A percentile compares a stretch with the other conserved stretches of the same genome.
Conservation (phyloP, 2,113 vertebrate species). For the Syngnathus floridae region DNA sequence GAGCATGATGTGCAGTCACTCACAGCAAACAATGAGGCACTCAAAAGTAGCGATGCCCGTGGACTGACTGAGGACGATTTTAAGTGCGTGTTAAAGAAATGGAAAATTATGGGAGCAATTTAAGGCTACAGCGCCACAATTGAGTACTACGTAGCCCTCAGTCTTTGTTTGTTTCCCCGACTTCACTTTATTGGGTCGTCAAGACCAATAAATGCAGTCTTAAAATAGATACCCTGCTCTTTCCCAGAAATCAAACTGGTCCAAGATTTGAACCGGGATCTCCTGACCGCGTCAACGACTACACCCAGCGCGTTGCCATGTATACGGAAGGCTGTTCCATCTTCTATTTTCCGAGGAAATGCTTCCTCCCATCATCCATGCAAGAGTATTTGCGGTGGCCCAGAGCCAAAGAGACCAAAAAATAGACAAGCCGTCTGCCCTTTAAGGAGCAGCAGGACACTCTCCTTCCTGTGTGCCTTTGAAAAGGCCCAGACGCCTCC, state of each 20-base stretch:
- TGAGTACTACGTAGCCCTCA: not conserved
- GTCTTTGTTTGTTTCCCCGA: not conserved
- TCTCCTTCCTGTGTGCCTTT: slow-evolving; percentile 47
- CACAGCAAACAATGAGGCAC: too few relatives aligned
- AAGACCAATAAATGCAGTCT: too few relatives aligned
- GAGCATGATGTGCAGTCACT: too few relatives aligned
- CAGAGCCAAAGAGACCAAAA: not conserved
- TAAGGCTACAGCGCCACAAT: not conserved
- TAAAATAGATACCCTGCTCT: too few relatives aligned
- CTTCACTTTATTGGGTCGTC: too few relatives aligned
- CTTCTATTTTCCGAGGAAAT: not conserved
- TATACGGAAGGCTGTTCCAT: not conserved
- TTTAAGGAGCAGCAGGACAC: slow-evolving; percentile 30
- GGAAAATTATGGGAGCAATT: not conserved
- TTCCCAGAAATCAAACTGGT: too few relatives aligned
- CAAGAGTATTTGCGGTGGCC: not conserved
- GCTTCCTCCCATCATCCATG: not conserved
- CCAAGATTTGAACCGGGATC: too few relatives aligned
- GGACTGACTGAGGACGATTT: too few relatives aligned
- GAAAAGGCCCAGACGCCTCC: slow-evolving; percentile 49
- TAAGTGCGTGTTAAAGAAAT: too few relatives aligned
- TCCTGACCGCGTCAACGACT: too few relatives aligned
- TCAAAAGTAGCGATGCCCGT: too few relatives aligned
- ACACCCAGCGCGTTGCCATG: too few relatives aligned
- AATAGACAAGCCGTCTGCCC: slow-evolving; percentile 13